Evolutionary conservation across 2,113 vertebrate genomes (phyloP).

Genomic region (Ammospiza nelsoni): DNA sequence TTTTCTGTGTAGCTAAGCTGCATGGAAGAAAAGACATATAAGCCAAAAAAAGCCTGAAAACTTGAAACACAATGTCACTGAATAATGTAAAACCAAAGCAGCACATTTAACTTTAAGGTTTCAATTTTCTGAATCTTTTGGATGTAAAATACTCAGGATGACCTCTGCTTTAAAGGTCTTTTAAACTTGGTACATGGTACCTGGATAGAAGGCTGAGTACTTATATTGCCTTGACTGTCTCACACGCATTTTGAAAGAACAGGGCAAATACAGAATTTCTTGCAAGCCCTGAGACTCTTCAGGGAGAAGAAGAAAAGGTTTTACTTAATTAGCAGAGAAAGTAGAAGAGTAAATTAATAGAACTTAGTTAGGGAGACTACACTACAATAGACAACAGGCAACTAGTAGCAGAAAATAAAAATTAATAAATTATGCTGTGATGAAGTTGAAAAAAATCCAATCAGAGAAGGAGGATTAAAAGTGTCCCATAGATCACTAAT

Average conservation of each 20-base stretch:
- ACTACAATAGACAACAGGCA: not conserved
- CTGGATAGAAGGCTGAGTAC: not conserved
- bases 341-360: not conserved
- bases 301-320: not conserved
- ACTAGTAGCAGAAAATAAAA: not conserved
- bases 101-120: not conserved
- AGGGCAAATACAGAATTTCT: not conserved
- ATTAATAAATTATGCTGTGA: not conserved
- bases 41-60: not conserved
- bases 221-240: not conserved
- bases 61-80: not conserved
- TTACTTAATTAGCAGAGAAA: not conserved
- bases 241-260: not conserved
- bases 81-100: not conserved
- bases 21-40: not conserved
- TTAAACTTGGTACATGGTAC: not conserved
- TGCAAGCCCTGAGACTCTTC: not conserved
- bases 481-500: not conserved
- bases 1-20: not conserved
- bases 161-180: not conserved
- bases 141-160: not conserved
- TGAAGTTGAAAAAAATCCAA: not conserved
- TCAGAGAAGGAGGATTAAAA: not conserved
- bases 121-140: not conserved
- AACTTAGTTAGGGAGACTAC: not conserved